These are phyloP conservation scores for Gallinago media DNA, from an alignment of 2,113 vertebrate species.

Conservation along the genomic window DNA sequence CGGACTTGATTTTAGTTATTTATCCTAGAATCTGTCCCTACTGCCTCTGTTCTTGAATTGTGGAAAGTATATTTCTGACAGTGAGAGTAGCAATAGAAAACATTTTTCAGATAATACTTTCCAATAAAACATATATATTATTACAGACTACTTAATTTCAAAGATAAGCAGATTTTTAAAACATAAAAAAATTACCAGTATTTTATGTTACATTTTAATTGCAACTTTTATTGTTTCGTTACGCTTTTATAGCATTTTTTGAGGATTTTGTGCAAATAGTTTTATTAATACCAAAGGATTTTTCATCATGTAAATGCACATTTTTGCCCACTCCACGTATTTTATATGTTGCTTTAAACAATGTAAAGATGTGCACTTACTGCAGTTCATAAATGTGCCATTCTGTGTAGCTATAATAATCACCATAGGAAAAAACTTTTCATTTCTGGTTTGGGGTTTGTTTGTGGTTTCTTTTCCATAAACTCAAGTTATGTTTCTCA, in stretches of 20 bases:
- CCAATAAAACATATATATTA: background rate
- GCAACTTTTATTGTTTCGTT: background rate
- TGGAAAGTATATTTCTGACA: background rate
- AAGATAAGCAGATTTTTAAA: background rate
- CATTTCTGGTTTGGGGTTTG: background rate
- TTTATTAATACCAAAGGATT: background rate
- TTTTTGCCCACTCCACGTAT: background rate
- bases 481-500: background rate
- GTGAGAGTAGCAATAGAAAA: background rate
- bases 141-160: background rate
- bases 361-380: background rate
- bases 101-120: background rate
- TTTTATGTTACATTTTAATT: background rate
- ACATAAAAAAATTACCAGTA: background rate
- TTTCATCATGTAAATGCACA: background rate
- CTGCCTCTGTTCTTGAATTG: background rate
- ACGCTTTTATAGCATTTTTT: background rate
- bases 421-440: background rate
- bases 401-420: background rate
- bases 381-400: background rate
- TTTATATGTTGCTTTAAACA: background rate
- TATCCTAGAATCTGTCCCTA: background rate
- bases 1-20: background rate
- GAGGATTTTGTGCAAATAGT: background rate
- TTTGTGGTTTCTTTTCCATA: background rate